Percentiles rank a stretch among this genome's conserved stretches.
phyloP scores from a whole-genome alignment of 2,113 vertebrate species.

The Kobus ellipsiprymnus region DNA sequence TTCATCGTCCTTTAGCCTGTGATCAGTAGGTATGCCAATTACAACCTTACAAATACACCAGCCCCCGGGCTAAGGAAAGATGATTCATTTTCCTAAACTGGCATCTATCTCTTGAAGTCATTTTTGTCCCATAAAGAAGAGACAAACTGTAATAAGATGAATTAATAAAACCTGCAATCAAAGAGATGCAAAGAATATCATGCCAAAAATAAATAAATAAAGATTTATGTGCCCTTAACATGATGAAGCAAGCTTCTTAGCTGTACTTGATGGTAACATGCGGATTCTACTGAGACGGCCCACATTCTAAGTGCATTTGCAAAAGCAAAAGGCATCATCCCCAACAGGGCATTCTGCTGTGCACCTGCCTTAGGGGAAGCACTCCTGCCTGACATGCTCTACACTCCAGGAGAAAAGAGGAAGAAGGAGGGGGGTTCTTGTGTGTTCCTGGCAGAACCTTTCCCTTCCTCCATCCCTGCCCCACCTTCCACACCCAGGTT shows the following conservation, averaged over 20 bases:
- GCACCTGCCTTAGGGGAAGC: not conserved
- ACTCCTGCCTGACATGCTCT: accelerated
- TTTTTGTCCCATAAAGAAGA: not conserved
- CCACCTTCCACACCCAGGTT: not conserved
- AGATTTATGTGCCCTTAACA: not conserved
- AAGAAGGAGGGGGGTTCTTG: not conserved
- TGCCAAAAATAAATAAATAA: not conserved
- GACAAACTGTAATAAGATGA: not conserved
- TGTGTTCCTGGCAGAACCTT: not conserved
- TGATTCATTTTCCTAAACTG: not conserved
- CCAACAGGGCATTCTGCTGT: not conserved
- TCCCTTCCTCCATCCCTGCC: not conserved
- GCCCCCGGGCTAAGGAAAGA: not conserved
- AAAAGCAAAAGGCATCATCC: not conserved
- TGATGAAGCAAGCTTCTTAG: not conserved
- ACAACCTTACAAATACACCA: not conserved
- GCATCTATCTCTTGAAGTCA: not conserved
- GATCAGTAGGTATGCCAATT: accelerated
- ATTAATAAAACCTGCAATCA: not conserved
- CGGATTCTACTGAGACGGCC: not conserved
- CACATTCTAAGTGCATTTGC: not conserved
- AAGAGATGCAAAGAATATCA: not conserved
- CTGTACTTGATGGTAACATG: not conserved
- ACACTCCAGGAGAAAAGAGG: not conserved
- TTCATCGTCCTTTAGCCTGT: not conserved